Evolutionary conservation across 2,113 vertebrate species (phyloP).

Genomic region (Nymphicus hollandicus): DNA sequence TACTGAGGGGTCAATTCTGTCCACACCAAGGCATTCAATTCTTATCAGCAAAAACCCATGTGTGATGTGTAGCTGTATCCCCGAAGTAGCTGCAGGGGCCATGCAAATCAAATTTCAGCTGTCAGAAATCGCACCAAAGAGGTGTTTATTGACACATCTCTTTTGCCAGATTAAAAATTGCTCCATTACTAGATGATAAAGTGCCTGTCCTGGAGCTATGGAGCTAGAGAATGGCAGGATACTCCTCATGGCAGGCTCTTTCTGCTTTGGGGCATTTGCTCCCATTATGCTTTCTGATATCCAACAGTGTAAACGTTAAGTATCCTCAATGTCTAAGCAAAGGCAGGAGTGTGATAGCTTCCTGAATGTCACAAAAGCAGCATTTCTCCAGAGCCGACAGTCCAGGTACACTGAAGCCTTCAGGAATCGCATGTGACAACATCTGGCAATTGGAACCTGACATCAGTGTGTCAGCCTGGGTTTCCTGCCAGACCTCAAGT

Average conservation of each 20-base stretch:
- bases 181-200: not conserved
- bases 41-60: conserved; percentile 37
- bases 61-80: not conserved
- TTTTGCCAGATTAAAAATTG: not conserved
- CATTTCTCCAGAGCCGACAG: not conserved
- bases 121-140: conserved; percentile 11
- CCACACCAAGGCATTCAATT: not conserved
- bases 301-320: not conserved
- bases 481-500: not conserved
- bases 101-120: conserved; percentile 10
- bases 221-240: not conserved
- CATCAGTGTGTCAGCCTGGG: not conserved
- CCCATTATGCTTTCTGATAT: not conserved
- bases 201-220: not conserved
- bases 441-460: not conserved
- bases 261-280: not conserved
- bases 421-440: not conserved
- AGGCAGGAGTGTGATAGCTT: not conserved
- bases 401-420: not conserved
- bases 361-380: not conserved
- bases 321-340: not conserved
- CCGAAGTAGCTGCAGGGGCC: not conserved
- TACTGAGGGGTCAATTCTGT: not conserved
- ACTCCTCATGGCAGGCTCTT: not conserved
- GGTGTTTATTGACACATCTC: conserved; percentile 6